Percentiles rank a stretch among this genome's conserved stretches.
phyloP scores from a whole-genome alignment of 2,888 invertebrate species.

The Slavum lentiscoides region DNA sequence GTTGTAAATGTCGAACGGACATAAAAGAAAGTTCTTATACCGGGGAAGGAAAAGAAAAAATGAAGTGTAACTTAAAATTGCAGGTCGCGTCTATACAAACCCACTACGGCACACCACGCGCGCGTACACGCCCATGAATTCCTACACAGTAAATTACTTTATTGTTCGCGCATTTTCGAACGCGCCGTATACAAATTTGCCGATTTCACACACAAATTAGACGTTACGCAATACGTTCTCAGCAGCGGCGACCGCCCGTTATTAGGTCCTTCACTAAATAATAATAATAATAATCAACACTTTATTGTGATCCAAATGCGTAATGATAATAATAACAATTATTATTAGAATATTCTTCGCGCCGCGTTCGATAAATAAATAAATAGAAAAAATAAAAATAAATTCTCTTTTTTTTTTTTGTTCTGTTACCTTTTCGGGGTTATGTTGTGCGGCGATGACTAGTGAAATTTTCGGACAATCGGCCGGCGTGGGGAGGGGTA shows the following conservation, averaged over 20 bases:
- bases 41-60: no score
- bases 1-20: no score
- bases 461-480: constrained; percentile 14
- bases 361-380: no score
- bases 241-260: background rate
- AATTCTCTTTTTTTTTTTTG: background rate
- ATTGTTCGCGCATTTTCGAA: constrained; percentile 31
- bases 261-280: background rate
- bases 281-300: constrained; percentile 35
- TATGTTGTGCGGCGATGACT: constrained; percentile 23
- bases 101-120: no score
- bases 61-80: no score
- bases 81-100: no score
- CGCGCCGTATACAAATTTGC: background rate
- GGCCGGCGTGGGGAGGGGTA: background rate
- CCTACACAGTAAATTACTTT: background rate
- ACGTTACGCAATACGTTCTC: constrained; percentile 26
- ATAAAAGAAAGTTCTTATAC: no score
- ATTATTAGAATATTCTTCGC: background rate
- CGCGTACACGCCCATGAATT: no score
- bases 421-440: constrained; percentile 26
- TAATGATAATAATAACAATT: background rate
- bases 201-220: constrained; percentile 12
- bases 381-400: no score
- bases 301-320: constrained; percentile 36